These are phyloP conservation scores for Poecilia wingei DNA, from an alignment of 2,797 vertebrate species.

Conservation along the genomic window DNA sequence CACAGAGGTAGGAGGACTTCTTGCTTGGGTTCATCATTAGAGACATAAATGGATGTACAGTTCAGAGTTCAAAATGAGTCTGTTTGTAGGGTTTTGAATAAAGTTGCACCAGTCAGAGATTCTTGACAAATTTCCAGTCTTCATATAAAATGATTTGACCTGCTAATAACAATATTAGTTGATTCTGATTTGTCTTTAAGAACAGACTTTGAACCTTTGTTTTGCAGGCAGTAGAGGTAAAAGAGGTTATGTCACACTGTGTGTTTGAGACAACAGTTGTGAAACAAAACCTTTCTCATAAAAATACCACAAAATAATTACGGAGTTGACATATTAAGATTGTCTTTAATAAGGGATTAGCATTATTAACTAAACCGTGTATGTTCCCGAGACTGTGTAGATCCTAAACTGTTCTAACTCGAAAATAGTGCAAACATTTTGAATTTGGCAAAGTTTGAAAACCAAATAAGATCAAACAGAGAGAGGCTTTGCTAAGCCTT, in stretches of 20 bases:
- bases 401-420: neutral
- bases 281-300: neutral
- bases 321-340: neutral
- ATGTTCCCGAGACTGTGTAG: neutral
- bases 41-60: neutral
- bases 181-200: neutral
- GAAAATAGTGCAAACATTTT: neutral
- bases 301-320: neutral
- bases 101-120: neutral
- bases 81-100: neutral
- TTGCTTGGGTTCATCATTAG: neutral
- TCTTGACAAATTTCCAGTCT: neutral
- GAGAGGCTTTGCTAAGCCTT: neutral
- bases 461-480: neutral
- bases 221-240: neutral
- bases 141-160: neutral
- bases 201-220: neutral
- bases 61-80: neutral
- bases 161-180: neutral
- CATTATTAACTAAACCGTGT: neutral
- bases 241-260: neutral
- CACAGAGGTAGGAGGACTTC: conserved; percentile 69
- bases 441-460: neutral
- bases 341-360: neutral
- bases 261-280: neutral